Conservation (phyloP, 2,113 vertebrate genomes). For the Odobenus rosmarus region DNA sequence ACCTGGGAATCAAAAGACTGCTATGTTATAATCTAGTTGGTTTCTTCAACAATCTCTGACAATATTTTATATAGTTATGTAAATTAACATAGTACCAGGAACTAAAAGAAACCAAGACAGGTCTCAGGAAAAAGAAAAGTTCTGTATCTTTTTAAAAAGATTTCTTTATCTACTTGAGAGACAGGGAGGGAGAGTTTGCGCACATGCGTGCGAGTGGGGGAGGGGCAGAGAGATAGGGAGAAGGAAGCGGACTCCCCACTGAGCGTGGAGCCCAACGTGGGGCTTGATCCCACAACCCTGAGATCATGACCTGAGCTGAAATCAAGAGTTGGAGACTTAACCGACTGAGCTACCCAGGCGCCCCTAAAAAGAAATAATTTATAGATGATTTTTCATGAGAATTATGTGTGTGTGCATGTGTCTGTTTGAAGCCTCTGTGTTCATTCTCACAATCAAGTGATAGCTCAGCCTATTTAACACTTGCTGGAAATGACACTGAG, state of each 20-base stretch:
- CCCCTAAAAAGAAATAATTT: background rate
- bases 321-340: background rate
- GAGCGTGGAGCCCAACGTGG: background rate
- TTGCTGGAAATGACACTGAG: slow-evolving; percentile 29
- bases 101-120: slow-evolving; percentile 21
- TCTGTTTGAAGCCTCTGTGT: background rate
- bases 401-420: background rate
- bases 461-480: background rate
- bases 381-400: background rate
- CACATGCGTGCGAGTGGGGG: background rate
- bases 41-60: slow-evolving; percentile 42
- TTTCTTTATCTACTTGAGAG: background rate
- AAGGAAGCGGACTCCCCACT: background rate
- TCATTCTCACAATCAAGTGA: slow-evolving; percentile 18
- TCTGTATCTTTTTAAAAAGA: background rate
- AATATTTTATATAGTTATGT: background rate
- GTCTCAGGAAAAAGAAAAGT: background rate
- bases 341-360: background rate
- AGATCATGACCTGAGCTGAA: background rate
- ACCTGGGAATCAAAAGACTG: slow-evolving; percentile 44
- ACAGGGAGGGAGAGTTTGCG: background rate
- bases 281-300: background rate
- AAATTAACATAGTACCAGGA: background rate
- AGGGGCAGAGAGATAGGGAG: background rate
- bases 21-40: slow-evolving; percentile 2